Base-by-base conservation (phyloP, 2,888 invertebrate genomes). In the Leptura quadrifasciata region DNA sequence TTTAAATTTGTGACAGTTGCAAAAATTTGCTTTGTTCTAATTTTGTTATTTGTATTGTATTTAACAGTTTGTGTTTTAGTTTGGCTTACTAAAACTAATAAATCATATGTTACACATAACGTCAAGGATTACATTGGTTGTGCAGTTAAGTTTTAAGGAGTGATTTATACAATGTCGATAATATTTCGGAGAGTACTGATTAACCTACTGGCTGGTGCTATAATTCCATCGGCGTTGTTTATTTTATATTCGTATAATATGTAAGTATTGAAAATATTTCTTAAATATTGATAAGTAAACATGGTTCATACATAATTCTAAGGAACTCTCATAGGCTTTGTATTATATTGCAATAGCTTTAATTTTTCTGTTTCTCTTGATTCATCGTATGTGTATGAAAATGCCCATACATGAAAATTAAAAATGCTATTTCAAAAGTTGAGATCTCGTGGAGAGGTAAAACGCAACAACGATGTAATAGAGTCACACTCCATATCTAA, bases 191-290 rank as follows among this genome's bases (percentile, higher is more conserved):
- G 79, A 60, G 47, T 75, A 10, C 47, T 69, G 15, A 55, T 79
- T 61, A 76, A 76, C 72, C 17, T 79, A 54, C 47, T 68, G 47
- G 57, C 64, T 54, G 73, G 63, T 47, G 71, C 75, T 68, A 20
- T 77, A 24, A 31, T 76, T 20, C 76, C 79, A 54, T 65, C 72
- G 39, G 2, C 73, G 17, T 71, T 79, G 18, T 72, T 73, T 68
- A 61, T 65, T 69, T 78, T 80, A 55, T 78, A 74, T 77, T 61
- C 55, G 18, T 71, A 73, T 65, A 63, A 79, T 55, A 60, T 80
- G 80, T 80, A 75, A 80, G 80, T 80, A 80, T 76, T 24, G 9
- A 58, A 24, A 17, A 10, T 12, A 57, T 63, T 58, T 24, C 18
- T 63, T 31, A 18, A 70, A 27, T 52, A 27, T 12, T 10, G 47